phyloP scores from a whole-genome alignment of 1,140 invertebrate species.

The Lutraria rhynchaena region DNA sequence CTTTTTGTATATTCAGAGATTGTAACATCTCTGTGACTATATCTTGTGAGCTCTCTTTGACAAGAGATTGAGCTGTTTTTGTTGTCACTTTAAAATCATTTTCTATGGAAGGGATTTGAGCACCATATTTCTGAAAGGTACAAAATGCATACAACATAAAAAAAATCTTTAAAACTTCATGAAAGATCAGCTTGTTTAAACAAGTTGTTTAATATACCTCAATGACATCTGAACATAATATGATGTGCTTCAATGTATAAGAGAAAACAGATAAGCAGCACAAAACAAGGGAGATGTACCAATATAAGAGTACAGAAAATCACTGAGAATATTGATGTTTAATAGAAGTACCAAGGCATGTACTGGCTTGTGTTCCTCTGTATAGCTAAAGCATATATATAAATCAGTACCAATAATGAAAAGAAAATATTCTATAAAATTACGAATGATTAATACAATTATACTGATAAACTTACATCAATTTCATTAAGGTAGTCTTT shows the following conservation, averaged over 20 bases:
- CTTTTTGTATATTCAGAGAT: slow-evolving; percentile 92
- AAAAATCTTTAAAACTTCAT: not conserved
- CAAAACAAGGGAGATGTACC: no score
- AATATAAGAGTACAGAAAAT: no score
- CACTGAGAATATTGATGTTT: no score
- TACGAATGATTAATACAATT: no score
- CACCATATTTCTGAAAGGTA: slow-evolving; percentile 85
- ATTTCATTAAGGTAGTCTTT: slow-evolving; percentile 90
- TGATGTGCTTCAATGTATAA: no score
- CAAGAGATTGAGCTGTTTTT: slow-evolving; percentile 94
- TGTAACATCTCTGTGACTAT: slow-evolving; percentile 95
- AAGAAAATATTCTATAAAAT: no score
- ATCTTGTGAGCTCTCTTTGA: slow-evolving; percentile 93
- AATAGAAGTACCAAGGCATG: no score
- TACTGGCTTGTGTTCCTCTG: no score
- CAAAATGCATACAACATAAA: not conserved
- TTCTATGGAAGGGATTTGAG: slow-evolving; percentile 93
- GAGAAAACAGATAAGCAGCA: no score
- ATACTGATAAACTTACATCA: slow-evolving; percentile 86
- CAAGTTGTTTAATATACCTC: not conserved
- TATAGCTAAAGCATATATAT: no score
- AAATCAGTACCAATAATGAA: no score
- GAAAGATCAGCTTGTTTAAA: not conserved
- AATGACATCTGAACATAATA: not conserved
- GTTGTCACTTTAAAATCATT: slow-evolving; percentile 94